Evolutionary conservation across 2,797 vertebrate species (phyloP), one percentile per base, ranked within the genome.

Genomic region (Euphonia xanthogaster): DNA sequence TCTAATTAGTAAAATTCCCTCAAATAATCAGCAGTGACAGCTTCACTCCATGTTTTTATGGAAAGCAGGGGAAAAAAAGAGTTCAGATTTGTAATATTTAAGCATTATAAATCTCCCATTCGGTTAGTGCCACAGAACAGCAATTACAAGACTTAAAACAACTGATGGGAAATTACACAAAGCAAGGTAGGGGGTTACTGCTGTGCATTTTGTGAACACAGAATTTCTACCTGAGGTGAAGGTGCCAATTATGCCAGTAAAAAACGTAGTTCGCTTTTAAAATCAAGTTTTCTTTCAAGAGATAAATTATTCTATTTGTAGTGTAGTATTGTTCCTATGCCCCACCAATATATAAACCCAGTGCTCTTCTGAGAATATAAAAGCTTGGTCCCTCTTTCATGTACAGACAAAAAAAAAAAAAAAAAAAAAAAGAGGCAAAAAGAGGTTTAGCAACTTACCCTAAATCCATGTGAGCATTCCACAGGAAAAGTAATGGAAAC

Each of bases 1-100:
- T 93, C 89, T 95, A 96, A 94, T 83, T 81, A 86, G 63, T 55
- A 94, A 89, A 96, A 92, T 83, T 93, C 78, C 47, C 58, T 89
- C 76, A 89, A 86, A 96, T 88, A 91, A 93, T 86, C 72, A 77
- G 78, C 50, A 93, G 88, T 15, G 20, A 92, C 3, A 7, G n/a
- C 58, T 88, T 90, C 68, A 42, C 39, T 89, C 57, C 44, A 27
- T 48, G 39, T 62, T 92, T 76, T 83, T 74, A 94, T 19, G 47
- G 21, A 77, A 89, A 83, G 39, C 1, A 0, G n/a, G 4, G 65
- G 19, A 1, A 3, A 66, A 74, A 83, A 81, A 23, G 31, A 12
- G 8, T 88, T 91, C 57, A 45, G 58, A 77, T 83, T 68, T 83
- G 39, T 53, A 66, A 75, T 68, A 77, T 75, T 88, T 82, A 60